phyloP scores from a whole-genome alignment of 2,888 invertebrate species.

The Scrobipalpa costella region DNA sequence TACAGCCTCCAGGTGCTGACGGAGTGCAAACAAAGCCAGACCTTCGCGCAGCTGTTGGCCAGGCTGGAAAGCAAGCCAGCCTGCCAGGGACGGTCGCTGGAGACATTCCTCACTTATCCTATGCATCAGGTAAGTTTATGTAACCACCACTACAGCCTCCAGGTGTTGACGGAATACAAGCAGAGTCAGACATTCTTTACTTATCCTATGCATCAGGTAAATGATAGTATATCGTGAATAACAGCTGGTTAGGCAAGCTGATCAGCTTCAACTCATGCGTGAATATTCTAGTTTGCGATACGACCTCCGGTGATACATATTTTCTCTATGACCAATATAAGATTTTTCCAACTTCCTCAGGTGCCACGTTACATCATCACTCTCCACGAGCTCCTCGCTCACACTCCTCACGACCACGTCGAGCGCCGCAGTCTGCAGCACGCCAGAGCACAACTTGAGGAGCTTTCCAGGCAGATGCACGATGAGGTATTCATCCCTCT shows the following conservation, averaged over 20 bases:
- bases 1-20: constrained; percentile 95
- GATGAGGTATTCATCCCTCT: constrained; percentile 83
- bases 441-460: constrained; percentile 92
- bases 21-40: constrained; percentile 92
- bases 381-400: constrained; percentile 93
- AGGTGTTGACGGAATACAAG: constrained; percentile 95
- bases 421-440: constrained; percentile 94
- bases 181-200: constrained; percentile 91
- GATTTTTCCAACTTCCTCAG: constrained; percentile 65
- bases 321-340: too few species aligned
- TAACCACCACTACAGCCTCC: constrained; percentile 93
- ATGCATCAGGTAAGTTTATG: constrained; percentile 87
- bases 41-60: constrained; percentile 89
- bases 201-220: constrained; percentile 94
- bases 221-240: neutral
- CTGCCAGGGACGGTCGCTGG: constrained; percentile 91
- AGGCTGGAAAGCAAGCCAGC: constrained; percentile 92
- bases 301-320: too few species aligned
- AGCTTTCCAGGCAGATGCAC: constrained; percentile 92
- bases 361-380: constrained; percentile 96
- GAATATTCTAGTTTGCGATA: too few species aligned
- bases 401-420: constrained; percentile 96
- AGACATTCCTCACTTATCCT: constrained; percentile 94
- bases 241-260: neutral
- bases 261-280: too few species aligned